These are phyloP conservation scores for Phoeniculus purpureus DNA, from an alignment of 2,797 vertebrate species.

Conservation along the genomic window DNA sequence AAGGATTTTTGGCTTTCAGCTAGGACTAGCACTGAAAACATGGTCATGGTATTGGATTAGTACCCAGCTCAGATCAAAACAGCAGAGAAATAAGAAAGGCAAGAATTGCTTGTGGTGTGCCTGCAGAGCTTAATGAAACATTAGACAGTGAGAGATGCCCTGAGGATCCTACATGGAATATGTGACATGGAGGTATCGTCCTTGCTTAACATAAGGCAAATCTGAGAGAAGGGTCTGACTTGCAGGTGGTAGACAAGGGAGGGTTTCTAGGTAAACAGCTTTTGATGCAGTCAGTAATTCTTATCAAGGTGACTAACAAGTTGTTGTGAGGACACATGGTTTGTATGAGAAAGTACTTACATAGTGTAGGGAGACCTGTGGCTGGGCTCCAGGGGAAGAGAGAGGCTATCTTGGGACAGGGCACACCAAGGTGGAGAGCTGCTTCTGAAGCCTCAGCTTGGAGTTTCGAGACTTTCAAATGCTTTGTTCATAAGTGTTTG, in stretches of 20 bases:
- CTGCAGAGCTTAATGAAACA: not conserved
- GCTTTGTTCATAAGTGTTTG: not conserved
- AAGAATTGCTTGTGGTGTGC: not conserved
- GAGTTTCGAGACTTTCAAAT: conserved; percentile 16
- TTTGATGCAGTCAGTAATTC: conserved; percentile 19
- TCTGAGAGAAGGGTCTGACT: not conserved
- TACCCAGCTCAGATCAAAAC: not conserved
- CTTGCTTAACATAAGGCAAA: not conserved
- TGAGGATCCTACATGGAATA: not conserved
- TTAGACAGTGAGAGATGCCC: not conserved
- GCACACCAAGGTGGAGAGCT: not conserved
- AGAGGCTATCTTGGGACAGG: not conserved
- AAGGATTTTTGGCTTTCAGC: not conserved
- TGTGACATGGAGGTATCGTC: not conserved
- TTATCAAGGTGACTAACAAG: not conserved
- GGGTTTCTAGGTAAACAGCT: not conserved
- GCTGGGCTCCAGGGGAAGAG: not conserved
- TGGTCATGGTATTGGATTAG: not conserved
- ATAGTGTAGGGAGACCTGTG: not conserved
- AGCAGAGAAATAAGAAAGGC: not conserved
- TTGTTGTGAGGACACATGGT: not conserved
- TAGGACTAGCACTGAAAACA: not conserved
- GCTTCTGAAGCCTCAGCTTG: not conserved
- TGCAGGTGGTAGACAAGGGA: not conserved
- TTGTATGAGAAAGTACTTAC: not conserved